Evolutionary conservation across 2,888 invertebrate species (phyloP), one percentile per base, ranked within the genome.

Genomic region (Gerosis bhagava): DNA sequence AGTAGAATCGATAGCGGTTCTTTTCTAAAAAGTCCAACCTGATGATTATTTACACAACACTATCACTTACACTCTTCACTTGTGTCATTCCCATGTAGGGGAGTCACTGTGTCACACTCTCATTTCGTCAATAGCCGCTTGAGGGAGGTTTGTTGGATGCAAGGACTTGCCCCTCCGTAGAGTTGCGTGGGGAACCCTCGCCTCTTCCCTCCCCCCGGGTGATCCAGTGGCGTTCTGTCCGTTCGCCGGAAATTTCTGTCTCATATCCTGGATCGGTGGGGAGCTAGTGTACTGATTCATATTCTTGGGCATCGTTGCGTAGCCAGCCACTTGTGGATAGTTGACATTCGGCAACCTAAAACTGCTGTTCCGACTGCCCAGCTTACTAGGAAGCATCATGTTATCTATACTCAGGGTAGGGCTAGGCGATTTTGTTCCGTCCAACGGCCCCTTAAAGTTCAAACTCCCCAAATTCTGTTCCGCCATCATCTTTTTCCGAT

Each of bases 81-180:
- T 68, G 64, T 60, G 53, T 51, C 53, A 62, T 62, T 69, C 66
- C 69, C 63, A 74, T 70, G 67, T 63, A 69, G 62, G 46, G 39
- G 37, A 39, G 11, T 46, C 21, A 26, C 24, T 31, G 62, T 76
- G 94, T 96, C 96, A 96, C 93, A 96, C 96, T 82, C 96, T 91
- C 96, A 96, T 96, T 89, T 96, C 96, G 77, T 94, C 95, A 84
- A 96, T 95, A 53, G 95, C 94, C 59, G 95, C 95, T 75, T 95
- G 94, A 39, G 94, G 95, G 76, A 95, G 92, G 73, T 90, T 90
- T 68, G 92, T 89, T 50, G 89, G 86, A 50, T 91, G 90, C 48
- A 78, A 87, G 70, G 79, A 57, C 50, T 82, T 87, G 10, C 83
- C 83, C 54, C 84, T 70, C 24, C 86, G 76, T 5, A 89, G 71